Evolutionary conservation across 2,113 vertebrate genomes (phyloP).

Genomic region (Opisthocomus hoazin): DNA sequence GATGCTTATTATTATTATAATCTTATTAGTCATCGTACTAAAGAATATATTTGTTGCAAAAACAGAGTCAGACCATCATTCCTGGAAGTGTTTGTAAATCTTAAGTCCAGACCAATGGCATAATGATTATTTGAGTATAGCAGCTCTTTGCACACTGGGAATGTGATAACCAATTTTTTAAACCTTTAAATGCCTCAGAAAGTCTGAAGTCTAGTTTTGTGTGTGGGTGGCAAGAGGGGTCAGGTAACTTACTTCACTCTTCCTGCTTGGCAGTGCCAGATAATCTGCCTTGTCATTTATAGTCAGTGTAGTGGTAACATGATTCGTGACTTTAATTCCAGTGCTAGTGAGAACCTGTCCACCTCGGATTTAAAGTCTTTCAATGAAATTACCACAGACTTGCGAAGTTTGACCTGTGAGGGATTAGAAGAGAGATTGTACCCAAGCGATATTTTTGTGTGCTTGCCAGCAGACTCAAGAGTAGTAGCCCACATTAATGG

Average conservation of each 20-base stretch:
- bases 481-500: fast-evolving
- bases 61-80: neutral
- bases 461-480: neutral
- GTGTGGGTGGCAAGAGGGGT: neutral
- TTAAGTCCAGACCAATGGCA: neutral
- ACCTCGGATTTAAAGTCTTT: neutral
- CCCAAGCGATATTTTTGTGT: neutral
- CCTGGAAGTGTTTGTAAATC: neutral
- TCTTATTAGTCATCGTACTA: neutral
- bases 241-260: neutral
- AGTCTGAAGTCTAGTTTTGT: neutral
- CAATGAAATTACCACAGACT: neutral
- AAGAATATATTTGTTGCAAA: neutral
- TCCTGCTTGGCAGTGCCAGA: neutral
- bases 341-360: neutral
- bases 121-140: neutral
- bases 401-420: neutral
- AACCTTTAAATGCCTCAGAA: neutral
- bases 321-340: neutral
- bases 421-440: neutral
- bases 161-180: neutral
- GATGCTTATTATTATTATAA: neutral
- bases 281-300: neutral
- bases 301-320: neutral
- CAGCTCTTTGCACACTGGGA: neutral